Conservation (phyloP, 2,888 invertebrate genomes). For the Drymonia ruficornis region DNA sequence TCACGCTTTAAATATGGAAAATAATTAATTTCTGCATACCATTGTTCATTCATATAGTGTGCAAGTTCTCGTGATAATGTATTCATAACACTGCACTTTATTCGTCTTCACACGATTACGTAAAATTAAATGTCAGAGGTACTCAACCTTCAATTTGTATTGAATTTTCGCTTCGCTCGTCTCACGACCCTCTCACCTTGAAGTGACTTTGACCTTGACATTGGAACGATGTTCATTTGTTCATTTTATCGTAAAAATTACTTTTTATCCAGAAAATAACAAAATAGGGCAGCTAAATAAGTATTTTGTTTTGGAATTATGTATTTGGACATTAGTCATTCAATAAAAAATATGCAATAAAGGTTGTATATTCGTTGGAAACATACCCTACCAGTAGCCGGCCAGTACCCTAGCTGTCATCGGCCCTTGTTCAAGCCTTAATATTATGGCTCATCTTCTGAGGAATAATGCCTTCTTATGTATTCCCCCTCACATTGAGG, state of each 20-base stretch:
- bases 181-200: constrained; percentile 47
- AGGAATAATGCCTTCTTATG: too few species aligned
- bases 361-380: too few species aligned
- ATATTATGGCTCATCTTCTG: too few species aligned
- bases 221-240: neutral
- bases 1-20: too few species aligned
- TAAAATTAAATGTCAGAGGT: constrained; percentile 47
- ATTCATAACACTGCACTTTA: neutral
- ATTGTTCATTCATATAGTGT: neutral
- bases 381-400: too few species aligned
- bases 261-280: neutral
- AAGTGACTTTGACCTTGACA: constrained; percentile 51
- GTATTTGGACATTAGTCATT: too few species aligned
- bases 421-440: too few species aligned
- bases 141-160: constrained; percentile 51
- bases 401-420: too few species aligned
- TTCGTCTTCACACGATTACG: constrained; percentile 21
- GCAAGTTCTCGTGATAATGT: neutral
- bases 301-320: too few species aligned
- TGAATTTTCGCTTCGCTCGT: constrained; percentile 51
- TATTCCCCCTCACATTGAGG: too few species aligned
- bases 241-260: neutral
- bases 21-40: neutral
- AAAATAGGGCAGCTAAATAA: neutral
- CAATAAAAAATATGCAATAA: too few species aligned